phyloP scores from a whole-genome alignment of 2,888 invertebrate genomes.

The Stomorhina lunata region DNA sequence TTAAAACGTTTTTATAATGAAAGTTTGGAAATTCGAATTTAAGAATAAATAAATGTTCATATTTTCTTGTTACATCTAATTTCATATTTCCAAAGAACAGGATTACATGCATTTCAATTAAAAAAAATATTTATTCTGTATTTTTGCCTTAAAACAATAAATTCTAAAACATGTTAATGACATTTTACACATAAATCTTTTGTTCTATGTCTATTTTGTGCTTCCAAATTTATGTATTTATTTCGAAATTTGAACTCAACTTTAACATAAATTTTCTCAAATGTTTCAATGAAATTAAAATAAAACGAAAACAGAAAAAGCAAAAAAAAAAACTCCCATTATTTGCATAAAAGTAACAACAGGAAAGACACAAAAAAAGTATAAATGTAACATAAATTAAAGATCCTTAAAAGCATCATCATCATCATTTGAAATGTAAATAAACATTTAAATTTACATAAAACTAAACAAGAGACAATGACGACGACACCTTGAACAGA shows the following conservation, averaged over 20 bases:
- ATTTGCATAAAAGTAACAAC: not conserved
- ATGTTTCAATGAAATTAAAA: conserved; percentile 11
- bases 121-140: no score
- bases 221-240: not conserved
- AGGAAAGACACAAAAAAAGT: not conserved
- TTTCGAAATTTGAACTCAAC: not conserved
- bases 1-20: no score
- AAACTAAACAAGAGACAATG: conserved; percentile 41
- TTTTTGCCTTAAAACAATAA: no score
- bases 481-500: conserved; percentile 32
- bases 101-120: no score
- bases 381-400: conserved; percentile 29
- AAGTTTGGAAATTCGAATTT: no score
- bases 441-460: conserved; percentile 63
- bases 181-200: no score
- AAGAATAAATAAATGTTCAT: no score
- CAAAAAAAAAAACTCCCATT: not conserved
- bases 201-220: not conserved
- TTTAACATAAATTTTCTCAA: conserved; percentile 6
- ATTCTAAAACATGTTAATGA: no score
- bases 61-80: no score
- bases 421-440: conserved; percentile 63
- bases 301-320: not conserved
- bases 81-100: no score
- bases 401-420: conserved; percentile 51